Conservation (phyloP, 2,888 invertebrate genomes). For the Dicyrtoma fusca region DNA sequence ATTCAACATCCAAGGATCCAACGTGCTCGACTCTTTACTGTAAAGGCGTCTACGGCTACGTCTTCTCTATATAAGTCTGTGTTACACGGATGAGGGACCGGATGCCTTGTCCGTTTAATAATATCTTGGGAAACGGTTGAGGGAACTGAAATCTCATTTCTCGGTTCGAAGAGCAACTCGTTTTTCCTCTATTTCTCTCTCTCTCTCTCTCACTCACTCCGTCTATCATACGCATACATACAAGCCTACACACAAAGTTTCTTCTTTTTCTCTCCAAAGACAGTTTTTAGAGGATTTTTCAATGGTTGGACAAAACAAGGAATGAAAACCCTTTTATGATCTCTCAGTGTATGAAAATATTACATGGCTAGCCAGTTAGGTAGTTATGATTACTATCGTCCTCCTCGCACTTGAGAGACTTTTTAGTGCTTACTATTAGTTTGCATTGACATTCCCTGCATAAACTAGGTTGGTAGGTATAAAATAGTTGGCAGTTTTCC, state of each 20-base stretch:
- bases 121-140: slow-evolving; percentile 43
- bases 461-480: too few relatives aligned
- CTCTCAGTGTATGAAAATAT: too few relatives aligned
- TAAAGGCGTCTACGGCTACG: background rate
- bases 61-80: background rate
- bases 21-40: too few relatives aligned
- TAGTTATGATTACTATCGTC: too few relatives aligned
- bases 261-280: background rate
- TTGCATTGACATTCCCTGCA: too few relatives aligned
- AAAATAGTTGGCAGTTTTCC: too few relatives aligned
- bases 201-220: background rate
- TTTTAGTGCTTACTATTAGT: too few relatives aligned
- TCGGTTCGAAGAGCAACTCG: slow-evolving; percentile 42
- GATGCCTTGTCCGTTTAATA: slow-evolving; percentile 38
- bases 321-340: background rate
- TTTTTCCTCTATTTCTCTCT: slow-evolving; percentile 19
- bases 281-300: slow-evolving; percentile 7
- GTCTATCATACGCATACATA: background rate
- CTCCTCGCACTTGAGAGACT: too few relatives aligned
- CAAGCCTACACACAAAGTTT: background rate
- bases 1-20: background rate
- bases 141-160: slow-evolving; percentile 49
- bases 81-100: background rate
- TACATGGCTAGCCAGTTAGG: too few relatives aligned
- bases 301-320: slow-evolving; percentile 22